Percentiles rank a stretch among this genome's conserved stretches.
These are phyloP conservation scores for Tigriopus californicus DNA, from an alignment of 2,888 invertebrate species.

Conservation along the genomic window DNA sequence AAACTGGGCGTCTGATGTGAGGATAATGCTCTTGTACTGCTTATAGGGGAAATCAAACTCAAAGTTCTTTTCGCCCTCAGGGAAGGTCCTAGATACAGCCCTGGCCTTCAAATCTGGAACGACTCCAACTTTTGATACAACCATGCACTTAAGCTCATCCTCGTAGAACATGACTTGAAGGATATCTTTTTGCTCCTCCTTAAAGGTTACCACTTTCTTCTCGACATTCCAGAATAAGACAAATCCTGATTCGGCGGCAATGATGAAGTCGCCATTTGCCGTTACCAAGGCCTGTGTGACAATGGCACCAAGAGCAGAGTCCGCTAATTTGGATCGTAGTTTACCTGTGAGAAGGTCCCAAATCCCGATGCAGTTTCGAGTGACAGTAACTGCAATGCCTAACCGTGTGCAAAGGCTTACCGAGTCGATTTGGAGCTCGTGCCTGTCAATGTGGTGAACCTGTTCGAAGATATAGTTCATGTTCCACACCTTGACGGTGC, in stretches of 20 bases:
- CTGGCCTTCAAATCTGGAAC: constrained; percentile 1
- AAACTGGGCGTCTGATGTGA: constrained; percentile 26
- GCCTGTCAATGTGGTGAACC: constrained; percentile 82
- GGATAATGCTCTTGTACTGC: constrained; percentile 24
- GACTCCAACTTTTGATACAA: not conserved
- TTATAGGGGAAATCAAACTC: constrained; percentile 26
- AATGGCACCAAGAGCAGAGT: constrained; percentile 78
- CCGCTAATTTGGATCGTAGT: constrained; percentile 65
- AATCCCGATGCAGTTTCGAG: constrained; percentile 80
- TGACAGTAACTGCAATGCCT: constrained; percentile 64
- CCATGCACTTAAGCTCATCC: constrained; percentile 1
- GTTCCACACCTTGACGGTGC: constrained; percentile 97
- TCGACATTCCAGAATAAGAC: constrained; percentile 11
- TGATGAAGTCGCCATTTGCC: constrained; percentile 58
- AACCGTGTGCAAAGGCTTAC: constrained; percentile 40
- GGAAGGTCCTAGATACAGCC: constrained; percentile 22
- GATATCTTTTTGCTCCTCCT: constrained; percentile 61
- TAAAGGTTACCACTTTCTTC: constrained; percentile 30
- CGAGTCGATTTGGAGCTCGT: constrained; percentile 82
- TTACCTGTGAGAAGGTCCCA: constrained; percentile 78
- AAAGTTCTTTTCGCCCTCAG: constrained; percentile 25
- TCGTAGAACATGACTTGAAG: constrained; percentile 33
- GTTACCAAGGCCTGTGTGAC: constrained; percentile 82
- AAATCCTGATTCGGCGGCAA: constrained; percentile 58
- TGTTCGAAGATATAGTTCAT: constrained; percentile 96